Percentiles rank a stretch among this genome's conserved stretches.
Conservation (phyloP, 1,140 invertebrate species). For the Papilio glaucus region DNA sequence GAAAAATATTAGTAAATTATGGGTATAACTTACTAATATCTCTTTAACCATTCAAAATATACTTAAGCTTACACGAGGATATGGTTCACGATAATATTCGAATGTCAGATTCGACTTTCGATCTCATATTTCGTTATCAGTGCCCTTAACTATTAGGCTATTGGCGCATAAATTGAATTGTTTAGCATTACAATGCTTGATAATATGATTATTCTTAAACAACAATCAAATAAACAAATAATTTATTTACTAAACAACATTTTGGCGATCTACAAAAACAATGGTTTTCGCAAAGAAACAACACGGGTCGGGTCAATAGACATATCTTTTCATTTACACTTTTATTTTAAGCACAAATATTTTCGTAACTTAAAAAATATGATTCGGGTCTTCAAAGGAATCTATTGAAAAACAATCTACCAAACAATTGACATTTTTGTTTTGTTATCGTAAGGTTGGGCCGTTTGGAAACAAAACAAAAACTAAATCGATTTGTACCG, state of each 20-base stretch:
- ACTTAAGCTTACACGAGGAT: no score
- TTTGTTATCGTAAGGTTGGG: background rate
- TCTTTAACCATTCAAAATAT: no score
- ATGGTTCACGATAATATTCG: no score
- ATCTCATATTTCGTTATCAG: no score
- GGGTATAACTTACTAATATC: no score
- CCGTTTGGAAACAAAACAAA: slow-evolving; percentile 14
- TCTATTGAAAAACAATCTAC: background rate
- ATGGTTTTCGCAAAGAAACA: background rate
- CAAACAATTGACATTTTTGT: slow-evolving; percentile 6
- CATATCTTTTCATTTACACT: background rate
- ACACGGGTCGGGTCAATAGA: background rate
- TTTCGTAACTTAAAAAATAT: background rate
- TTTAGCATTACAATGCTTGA: no score
- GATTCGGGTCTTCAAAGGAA: background rate
- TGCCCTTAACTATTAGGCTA: no score
- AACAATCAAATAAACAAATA: no score
- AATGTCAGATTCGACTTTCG: no score
- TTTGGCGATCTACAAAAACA: background rate
- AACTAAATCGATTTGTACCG: background rate
- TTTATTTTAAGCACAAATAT: background rate
- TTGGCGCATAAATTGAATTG: background rate
- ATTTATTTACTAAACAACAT: background rate
- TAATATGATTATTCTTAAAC: no score
- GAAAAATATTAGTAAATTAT: no score